Evolutionary conservation across 1,140 invertebrate genomes (phyloP), one percentile per base, ranked within the genome.

Genomic region (Tigriopus japonicus): DNA sequence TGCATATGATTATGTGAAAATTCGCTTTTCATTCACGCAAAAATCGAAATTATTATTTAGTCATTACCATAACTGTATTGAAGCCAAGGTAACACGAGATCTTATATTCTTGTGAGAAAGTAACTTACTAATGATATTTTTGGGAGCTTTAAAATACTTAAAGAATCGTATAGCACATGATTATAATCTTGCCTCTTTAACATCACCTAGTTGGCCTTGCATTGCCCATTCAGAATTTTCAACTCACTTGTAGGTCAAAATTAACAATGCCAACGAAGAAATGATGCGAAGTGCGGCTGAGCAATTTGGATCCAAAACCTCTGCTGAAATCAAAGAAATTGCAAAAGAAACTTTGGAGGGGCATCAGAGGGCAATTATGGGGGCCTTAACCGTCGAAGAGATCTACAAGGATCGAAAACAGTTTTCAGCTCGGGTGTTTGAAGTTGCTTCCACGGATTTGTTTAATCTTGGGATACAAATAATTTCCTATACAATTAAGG

Each of bases 341-440:
- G 91, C 91, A 28, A 75, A 93, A 52, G 90, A 94, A 28, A 97
- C 92, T 52, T 73, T 97, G 23, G 92, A 97, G 74, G 92, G 92
- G 64, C 92, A 97, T 72, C 92, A 97, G 73, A 75, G 92, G 64
- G 91, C 91, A 62, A 96, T 96, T 60, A 97, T 97, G 91, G 92
- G 92, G 12, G 90, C 87, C 63, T 96, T 96, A 91, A 94, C 90
- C 23, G 91, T 97, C 7, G 91, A 95, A 76, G 81, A 83, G 73
- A 64, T 58, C 56, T 67, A 10, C 56, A 58, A 23, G 40, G 56
- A 58, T 17, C 28, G 56, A 23, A 28, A 58, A 58, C 28, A 23
- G 23, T 58, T 58, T 41, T 58, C 56, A 28, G 7, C 2, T 5
- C 17, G n/a, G 3, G 56, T 58, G 2, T 91, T 91, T 66, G 87